Base-by-base conservation (phyloP, 1,140 invertebrate genomes). In the Caerostris darwini region DNA sequence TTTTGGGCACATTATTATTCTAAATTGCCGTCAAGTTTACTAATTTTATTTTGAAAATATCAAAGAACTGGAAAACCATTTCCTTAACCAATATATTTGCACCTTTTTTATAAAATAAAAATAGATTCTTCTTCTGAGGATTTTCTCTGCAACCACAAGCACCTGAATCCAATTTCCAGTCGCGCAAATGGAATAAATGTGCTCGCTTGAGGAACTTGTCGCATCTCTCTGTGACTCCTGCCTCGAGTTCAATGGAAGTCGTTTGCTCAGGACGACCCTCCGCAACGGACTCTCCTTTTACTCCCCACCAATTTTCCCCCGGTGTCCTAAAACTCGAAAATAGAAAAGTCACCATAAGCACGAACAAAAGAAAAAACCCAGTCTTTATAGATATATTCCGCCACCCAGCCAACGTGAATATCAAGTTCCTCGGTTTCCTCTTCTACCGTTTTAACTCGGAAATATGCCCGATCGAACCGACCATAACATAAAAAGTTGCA, bases 381-480 rank as follows among this genome's bases (percentile, higher is more conserved):
- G 34, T 50, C 8, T 77, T 50, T 50, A 10, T 50, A 77, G 34
- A 34, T 77, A 77, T 77, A 77, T 77, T 77, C 69, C 34, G 19
- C 50, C 34, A 19, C 69, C 50, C 34, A 34, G 10, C 3, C 69
- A 3, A 50, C 50, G 19, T 34, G 69, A 77, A 77, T 77, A 34
- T 77, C 69, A 77, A 77, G 19, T 77, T n/a, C n/a, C n/a, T n/a
- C n/a, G n/a, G n/a, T n/a, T 77, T 50, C 69, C 34, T 77, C 69
- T 53, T 64, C 50, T 77, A 53, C 69, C 69, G 50, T 77, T 77
- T 77, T 77, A 77, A 77, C 34, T 77, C 69, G 69, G n/a, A 77
- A 77, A 77, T 77, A 77, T 50, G 34, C 69, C 50, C 50, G 50
- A 77, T 34, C 19, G 69, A 77, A 8, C 34, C 69, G 69, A 77